Evolutionary conservation across 1,140 invertebrate genomes (phyloP), one percentile per base, ranked within the genome.

Genomic region (Globodera ellingtonae): DNA sequence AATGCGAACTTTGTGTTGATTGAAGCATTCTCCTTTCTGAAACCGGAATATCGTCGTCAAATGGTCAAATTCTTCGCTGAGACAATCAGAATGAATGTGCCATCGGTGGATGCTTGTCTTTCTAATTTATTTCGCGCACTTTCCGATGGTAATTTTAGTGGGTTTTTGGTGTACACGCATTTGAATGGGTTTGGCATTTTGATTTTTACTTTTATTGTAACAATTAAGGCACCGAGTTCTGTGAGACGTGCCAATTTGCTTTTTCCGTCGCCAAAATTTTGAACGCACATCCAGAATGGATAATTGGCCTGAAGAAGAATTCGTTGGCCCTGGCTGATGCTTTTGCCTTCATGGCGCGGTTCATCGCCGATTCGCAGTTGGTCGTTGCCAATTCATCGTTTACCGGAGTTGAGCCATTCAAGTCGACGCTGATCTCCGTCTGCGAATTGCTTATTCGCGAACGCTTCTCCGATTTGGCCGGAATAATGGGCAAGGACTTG

Each of bases 1-100:
- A 80, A 83, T 44, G 52, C 82, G 24, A 84, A 79, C 21, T 72
- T 84, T 24, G 52, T 82, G 65, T 83, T 82, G 35, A 47, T 82
- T 15, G 82, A 83, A 47, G 24, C 13, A 10, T 83, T 83, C 48
- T 67, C 35, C 4, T 59, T 75, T 24, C 73, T 83, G 21, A 83
- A 84, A 35, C 13, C n/a, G n/a, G 13, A 46, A 7, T 67, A 59
- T 10, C 65, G 75, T 10, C 75, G 69, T 15, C 82, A 82, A 81
- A 59, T 84, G 71, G 13, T 83, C 9, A 78, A 71, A 35, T 83
- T 83, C 65, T 80, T 83, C 47, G 62, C 47, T 6, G 82, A 83
- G 21, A 59, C 82, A 35, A 81, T 83, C n/a, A 48, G 67, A 18
- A 59, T 59, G 13, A 80, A 83, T 44, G 75, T 82, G 15, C 79